phyloP scores from a whole-genome alignment of 2,888 invertebrate species.

The Cryptocephalus primarius region DNA sequence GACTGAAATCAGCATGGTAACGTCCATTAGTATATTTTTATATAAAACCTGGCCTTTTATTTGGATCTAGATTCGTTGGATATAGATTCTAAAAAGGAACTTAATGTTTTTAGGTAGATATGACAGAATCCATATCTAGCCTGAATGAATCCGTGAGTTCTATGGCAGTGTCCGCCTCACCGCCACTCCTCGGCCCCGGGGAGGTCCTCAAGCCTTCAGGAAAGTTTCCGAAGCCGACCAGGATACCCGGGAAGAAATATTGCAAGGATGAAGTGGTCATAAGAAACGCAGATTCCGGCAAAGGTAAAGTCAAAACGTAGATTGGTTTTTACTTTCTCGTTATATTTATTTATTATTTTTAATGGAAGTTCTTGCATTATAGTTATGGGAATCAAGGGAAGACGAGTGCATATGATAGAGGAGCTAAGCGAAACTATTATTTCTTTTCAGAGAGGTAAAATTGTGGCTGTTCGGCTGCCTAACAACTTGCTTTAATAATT shows the following conservation, averaged over 20 bases:
- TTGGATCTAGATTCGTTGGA: too few species aligned
- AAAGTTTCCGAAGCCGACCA: constrained; percentile 78
- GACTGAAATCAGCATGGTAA: too few species aligned
- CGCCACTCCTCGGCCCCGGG: constrained; percentile 63
- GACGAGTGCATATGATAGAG: constrained; percentile 97
- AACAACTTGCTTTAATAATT: too few species aligned
- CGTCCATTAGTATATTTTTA: too few species aligned
- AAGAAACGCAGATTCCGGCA: constrained; percentile 89
- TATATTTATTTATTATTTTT: too few species aligned
- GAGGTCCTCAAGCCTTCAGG: constrained; percentile 81
- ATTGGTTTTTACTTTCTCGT: too few species aligned
- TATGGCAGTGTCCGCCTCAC: constrained; percentile 40
- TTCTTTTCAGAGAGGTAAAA: constrained; percentile 97
- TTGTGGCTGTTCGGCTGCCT: too few species aligned
- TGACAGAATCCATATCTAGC: constrained; percentile 28
- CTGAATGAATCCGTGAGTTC: constrained; percentile 43
- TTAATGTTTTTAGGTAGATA: constrained; percentile 24
- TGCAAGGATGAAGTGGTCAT: constrained; percentile 90
- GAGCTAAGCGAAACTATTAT: constrained; percentile 97
- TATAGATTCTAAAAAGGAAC: too few species aligned
- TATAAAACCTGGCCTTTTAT: too few species aligned
- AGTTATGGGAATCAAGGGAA: constrained; percentile 99
- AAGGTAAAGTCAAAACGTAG: constrained; percentile 50
- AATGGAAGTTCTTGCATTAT: constrained; percentile 37
- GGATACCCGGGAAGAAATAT: constrained; percentile 86